Evolutionary conservation across 2,888 invertebrate species (phyloP), one percentile per base, ranked within the genome.

Genomic region (Drosophila lacicola): DNA sequence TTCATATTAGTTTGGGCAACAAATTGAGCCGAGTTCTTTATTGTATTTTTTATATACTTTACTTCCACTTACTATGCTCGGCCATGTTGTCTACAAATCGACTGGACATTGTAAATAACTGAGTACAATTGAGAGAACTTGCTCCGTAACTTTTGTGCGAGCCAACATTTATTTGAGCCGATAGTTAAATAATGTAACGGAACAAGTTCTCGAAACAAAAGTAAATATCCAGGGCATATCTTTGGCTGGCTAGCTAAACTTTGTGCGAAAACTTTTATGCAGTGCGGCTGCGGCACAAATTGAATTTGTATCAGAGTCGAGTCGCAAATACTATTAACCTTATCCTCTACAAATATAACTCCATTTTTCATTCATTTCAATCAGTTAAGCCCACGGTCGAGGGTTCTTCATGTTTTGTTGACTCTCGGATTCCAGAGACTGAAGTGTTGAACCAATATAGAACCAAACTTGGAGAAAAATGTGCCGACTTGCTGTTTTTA

Each of bases 291-390:
- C 8, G 36, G 37, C 39, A 56, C 70, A 76, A 70, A 70, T 72
- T 70, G 61, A 70, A 70, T 61, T 61, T 56, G 70, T 50, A 50
- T 41, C 39, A 17, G 42, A 21, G 36, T 14, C 37, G 47, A 47
- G 37, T 29, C 29, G 29, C 54, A 63, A 62, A 62, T 62, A 62
- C 53, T 62, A 71, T 71, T 69, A 61, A 54, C 71, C 60, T 70
- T 44, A 44, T 61, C 54, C 29, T 66, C 11, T 50, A 57, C 29
- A 56, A 70, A 41, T 69, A 49, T 54, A 70, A 41, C 61, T 69
- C 19, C 56, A 72, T 72, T 75, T 61, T 62, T 62, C 21, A 76
- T 58, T 58, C 46, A 71, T 51, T 61, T 75, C 62, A 69, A 58
- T 63, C 57, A 76, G 77, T 58, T 63, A 46, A 46, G 71, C 45